Conservation (phyloP, 2,113 vertebrate species). For the Hylia prasina region DNA sequence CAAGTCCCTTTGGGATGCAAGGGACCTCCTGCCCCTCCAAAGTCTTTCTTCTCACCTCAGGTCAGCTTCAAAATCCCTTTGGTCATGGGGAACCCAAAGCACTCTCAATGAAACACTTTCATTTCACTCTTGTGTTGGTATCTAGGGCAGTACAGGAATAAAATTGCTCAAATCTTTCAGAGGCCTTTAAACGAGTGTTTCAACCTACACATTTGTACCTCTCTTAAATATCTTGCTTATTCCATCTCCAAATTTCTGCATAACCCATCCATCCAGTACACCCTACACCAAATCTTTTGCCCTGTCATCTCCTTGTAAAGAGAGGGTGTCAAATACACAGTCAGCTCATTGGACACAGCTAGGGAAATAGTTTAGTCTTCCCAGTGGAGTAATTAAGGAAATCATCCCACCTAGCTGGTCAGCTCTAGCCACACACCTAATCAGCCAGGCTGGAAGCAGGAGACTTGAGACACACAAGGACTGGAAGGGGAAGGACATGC, state of each 20-base stretch:
- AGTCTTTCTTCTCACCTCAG: neutral
- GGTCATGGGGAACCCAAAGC: neutral
- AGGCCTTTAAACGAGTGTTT: neutral
- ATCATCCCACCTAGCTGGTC: neutral
- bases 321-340: constrained; percentile 22
- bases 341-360: neutral
- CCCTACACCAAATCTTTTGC: neutral
- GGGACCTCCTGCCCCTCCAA: neutral
- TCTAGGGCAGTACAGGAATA: neutral
- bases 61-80: neutral
- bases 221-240: neutral
- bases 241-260: constrained; percentile 7
- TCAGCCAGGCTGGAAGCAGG: neutral
- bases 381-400: constrained; percentile 21
- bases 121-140: neutral
- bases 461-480: neutral
- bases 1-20: neutral
- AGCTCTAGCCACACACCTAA: constrained; percentile 8
- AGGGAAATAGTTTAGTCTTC: constrained; percentile 32
- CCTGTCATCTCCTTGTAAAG: constrained; percentile 61
- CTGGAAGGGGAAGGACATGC: neutral
- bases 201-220: neutral
- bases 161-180: neutral
- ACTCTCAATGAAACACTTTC: neutral
- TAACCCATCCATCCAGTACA: constrained; percentile 27